A percentile compares a stretch with the other conserved stretches of the same genome.
These are phyloP conservation scores for Balearica regulorum DNA, from an alignment of 2,797 vertebrate genomes.

Conservation along the genomic window DNA sequence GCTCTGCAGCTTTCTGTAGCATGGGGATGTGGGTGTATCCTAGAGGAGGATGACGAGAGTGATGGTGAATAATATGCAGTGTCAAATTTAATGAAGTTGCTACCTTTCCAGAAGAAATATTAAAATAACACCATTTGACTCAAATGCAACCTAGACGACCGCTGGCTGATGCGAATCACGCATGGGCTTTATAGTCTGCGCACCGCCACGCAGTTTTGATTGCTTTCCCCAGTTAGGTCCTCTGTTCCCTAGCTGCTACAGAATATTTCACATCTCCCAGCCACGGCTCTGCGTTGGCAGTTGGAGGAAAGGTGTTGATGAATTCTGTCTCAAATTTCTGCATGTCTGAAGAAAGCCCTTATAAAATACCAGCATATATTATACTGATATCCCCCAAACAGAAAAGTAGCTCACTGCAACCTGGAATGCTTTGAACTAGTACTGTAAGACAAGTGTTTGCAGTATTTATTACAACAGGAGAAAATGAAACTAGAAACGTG, in stretches of 20 bases:
- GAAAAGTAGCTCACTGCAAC: slow-evolving; percentile 8
- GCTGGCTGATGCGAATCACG: neutral
- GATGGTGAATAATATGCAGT: slow-evolving; percentile 8
- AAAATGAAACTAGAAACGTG: slow-evolving; percentile 15
- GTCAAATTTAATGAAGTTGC: neutral
- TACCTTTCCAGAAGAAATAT: slow-evolving; percentile 1
- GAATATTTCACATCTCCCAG: slow-evolving; percentile 42
- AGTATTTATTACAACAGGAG: slow-evolving; percentile 19
- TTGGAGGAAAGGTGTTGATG: slow-evolving; percentile 48
- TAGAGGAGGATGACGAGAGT: slow-evolving; percentile 8
- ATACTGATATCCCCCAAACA: slow-evolving; percentile 6
- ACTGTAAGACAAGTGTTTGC: slow-evolving; percentile 10
- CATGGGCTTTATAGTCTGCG: neutral
- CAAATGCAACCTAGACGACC: fast-evolving
- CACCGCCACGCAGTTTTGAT: neutral
- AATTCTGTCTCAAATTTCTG: slow-evolving; percentile 55
- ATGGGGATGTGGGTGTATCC: neutral
- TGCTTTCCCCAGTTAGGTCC: neutral
- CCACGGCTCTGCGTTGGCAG: slow-evolving; percentile 44
- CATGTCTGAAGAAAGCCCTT: slow-evolving; percentile 41
- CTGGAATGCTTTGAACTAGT: slow-evolving; percentile 34
- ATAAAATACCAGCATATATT: slow-evolving; percentile 32
- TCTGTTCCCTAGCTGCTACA: neutral
- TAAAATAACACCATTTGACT: neutral
- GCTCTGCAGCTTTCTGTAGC: neutral